A percentile compares a stretch with the other conserved stretches of the same genome.
Conservation (phyloP, 2,888 invertebrate species). For the Meloe dianella region DNA sequence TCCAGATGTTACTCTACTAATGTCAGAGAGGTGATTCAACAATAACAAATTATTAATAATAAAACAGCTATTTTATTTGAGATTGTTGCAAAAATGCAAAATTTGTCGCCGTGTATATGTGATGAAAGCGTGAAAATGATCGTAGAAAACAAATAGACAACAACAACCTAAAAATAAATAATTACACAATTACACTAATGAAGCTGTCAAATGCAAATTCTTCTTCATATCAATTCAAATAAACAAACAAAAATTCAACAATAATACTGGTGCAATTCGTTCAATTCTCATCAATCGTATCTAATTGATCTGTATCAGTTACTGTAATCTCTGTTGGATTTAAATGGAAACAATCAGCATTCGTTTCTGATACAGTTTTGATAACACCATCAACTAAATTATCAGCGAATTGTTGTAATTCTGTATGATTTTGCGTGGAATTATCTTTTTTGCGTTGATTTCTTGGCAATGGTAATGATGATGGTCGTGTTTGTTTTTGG, state of each 20-base stretch:
- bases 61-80: neutral
- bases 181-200: neutral
- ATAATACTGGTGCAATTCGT: neutral
- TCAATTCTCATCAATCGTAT: neutral
- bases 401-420: slow-evolving; percentile 57
- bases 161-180: neutral
- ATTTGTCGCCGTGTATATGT: neutral
- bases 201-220: neutral
- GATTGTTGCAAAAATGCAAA: slow-evolving; percentile 1
- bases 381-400: slow-evolving; percentile 58
- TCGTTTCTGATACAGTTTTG: slow-evolving; percentile 54
- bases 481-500: slow-evolving; percentile 56
- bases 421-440: slow-evolving; percentile 39
- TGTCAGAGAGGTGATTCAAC: neutral
- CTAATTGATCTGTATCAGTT: slow-evolving; percentile 41
- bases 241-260: slow-evolving; percentile 7
- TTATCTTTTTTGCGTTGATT: slow-evolving; percentile 50
- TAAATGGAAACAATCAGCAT: slow-evolving; percentile 35
- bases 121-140: neutral
- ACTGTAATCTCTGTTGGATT: slow-evolving; percentile 47
- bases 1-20: too few relatives aligned
- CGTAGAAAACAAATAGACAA: neutral
- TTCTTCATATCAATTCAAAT: neutral
- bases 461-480: slow-evolving; percentile 57
- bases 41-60: neutral